These are phyloP conservation scores for Entelurus aequoreus DNA, from an alignment of 2,113 vertebrate genomes.

Conservation along the genomic window DNA sequence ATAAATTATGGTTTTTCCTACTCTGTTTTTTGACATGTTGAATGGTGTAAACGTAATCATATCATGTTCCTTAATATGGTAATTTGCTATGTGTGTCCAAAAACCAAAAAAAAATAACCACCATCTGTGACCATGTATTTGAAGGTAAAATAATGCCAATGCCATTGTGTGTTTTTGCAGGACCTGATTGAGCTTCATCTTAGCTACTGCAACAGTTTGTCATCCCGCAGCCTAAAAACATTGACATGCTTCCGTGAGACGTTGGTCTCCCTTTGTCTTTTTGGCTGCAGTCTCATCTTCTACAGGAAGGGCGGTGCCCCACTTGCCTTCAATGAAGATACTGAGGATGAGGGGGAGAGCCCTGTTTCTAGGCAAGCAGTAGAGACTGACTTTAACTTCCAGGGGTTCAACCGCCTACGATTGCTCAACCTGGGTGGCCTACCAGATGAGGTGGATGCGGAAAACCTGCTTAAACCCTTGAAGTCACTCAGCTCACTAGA, in stretches of 20 bases:
- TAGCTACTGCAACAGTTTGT: conserved; percentile 89
- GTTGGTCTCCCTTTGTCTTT: conserved; percentile 89
- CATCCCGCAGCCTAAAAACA: conserved; percentile 87
- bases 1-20: too few relatives aligned
- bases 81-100: too few relatives aligned
- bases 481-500: conserved; percentile 82
- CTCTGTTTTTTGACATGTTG: too few relatives aligned
- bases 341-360: conserved; percentile 83
- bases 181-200: conserved; percentile 93
- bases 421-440: conserved; percentile 89
- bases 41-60: too few relatives aligned
- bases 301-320: conserved; percentile 82
- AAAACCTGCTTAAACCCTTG: conserved; percentile 82
- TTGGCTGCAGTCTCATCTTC: conserved; percentile 89
- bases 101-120: too few relatives aligned
- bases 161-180: conserved; percentile 52
- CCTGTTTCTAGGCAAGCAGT: conserved; percentile 78
- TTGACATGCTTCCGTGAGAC: conserved; percentile 84
- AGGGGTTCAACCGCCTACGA: conserved; percentile 87
- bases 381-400: conserved; percentile 89
- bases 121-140: neutral
- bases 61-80: too few relatives aligned
- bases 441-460: conserved; percentile 81
- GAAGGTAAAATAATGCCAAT: neutral
- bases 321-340: conserved; percentile 80